Evolutionary conservation across 2,113 vertebrate species (phyloP), one percentile per base, ranked within the genome.

Genomic region (Buteo buteo): DNA sequence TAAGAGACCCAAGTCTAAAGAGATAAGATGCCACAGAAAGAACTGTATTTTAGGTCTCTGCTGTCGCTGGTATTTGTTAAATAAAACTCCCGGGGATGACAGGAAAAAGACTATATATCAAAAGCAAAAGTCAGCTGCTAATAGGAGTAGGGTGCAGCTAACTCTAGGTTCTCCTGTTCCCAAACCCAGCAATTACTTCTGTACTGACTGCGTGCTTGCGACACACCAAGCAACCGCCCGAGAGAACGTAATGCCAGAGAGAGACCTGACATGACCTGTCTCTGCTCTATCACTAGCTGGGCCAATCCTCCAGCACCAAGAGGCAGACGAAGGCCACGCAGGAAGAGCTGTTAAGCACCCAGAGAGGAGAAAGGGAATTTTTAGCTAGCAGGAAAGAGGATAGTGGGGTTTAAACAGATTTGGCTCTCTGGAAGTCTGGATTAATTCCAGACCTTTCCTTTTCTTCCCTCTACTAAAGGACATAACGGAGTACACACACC

Each of bases 331-430:
- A n/a, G 15, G 70, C 38, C 28, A 11, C n/a, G 21, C 11, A 72
- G 36, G 11, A 62, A 93, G 40, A 54, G 52, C 16, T 49, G 9
- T 40, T 78, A 64, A 22, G 16, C 5, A 47, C 9, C 24, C 59
- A 82, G 18, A 4, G 12, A 85, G 29, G 10, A 85, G 28, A 84
- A 87, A n/a, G 32, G n/a, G 80, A 94, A 96, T 83, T 97, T 97
- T 95, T 96, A 94, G 90, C 89, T 91, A 73, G 36, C 28, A 72
- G 59, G 28, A 82, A 93, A 65, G 14, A 40, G 4, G 10, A 32
- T 44, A 58, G 9, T 31, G 36, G 14, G 6, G 7, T 74, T 62
- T 66, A 67, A 64, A 88, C 15, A 69, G 29, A 93, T 72, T 34
- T 69, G 25, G 4, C 15, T 49, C 21, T 64, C 21, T 71, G 31